Percentiles rank a stretch among this genome's conserved stretches.
Evolutionary conservation across 2,888 invertebrate genomes (phyloP).

Genomic region (Ichneumon xanthorius): DNA sequence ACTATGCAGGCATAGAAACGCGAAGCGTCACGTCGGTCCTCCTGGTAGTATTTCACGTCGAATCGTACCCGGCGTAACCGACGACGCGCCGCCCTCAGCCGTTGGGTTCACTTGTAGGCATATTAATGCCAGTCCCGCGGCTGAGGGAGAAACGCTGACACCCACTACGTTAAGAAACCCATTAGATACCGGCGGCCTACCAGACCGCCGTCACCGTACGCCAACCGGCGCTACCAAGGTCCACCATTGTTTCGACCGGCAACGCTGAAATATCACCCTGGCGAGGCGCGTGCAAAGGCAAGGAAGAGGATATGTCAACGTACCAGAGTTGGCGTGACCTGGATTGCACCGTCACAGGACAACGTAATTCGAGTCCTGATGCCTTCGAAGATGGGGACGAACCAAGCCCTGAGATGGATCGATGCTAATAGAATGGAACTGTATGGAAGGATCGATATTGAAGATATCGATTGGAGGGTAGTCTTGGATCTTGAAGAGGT

Average conservation of each 20-base stretch:
- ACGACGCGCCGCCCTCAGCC: conserved; percentile 50
- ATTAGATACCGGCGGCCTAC: conserved; percentile 73
- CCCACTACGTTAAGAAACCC: conserved; percentile 77
- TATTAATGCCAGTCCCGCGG: conserved; percentile 76
- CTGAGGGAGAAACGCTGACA: conserved; percentile 74
- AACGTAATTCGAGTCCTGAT: conserved; percentile 4
- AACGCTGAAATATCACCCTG: conserved; percentile 62
- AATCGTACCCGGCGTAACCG: conserved; percentile 65
- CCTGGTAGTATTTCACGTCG: conserved; percentile 80
- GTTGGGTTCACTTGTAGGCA: conserved; percentile 69
- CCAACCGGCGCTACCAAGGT: conserved; percentile 69
- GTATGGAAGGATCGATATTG: conserved; percentile 1
- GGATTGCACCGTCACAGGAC: not conserved
- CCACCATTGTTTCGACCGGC: conserved; percentile 70
- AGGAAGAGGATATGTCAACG: conserved; percentile 56
- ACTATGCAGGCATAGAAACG: conserved; percentile 63
- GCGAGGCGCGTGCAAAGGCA: conserved; percentile 27
- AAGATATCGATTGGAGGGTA: not conserved
- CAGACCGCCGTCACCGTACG: conserved; percentile 52
- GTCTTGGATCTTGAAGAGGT: not conserved
- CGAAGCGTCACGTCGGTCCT: conserved; percentile 78
- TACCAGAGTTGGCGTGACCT: conserved; percentile 67
- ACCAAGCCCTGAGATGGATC: not conserved
- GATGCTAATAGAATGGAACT: conserved; percentile 8
- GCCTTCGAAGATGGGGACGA: not conserved